These are phyloP conservation scores for Lingula anatina DNA, from an alignment of 2,888 invertebrate genomes.

Conservation along the genomic window DNA sequence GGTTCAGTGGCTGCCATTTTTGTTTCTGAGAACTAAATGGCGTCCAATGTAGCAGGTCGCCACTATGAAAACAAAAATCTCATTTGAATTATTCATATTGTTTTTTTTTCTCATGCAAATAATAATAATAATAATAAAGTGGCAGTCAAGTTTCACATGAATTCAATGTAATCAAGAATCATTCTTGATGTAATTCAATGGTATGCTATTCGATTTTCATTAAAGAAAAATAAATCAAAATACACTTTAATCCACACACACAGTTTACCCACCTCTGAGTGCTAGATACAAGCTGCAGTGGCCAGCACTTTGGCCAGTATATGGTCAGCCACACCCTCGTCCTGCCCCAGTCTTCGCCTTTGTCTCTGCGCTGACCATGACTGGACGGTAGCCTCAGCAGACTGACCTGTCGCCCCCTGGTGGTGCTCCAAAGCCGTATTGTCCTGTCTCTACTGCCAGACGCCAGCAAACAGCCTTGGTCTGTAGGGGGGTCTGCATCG, in stretches of 20 bases:
- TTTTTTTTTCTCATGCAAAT: no score
- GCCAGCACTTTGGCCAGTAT: slow-evolving; percentile 57
- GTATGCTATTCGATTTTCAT: no score
- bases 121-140: no score
- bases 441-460: slow-evolving; percentile 64
- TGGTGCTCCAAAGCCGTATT: slow-evolving; percentile 41
- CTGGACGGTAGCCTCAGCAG: slow-evolving; percentile 25
- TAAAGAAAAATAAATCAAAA: no score
- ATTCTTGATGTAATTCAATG: no score
- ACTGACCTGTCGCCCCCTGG: slow-evolving; percentile 25
- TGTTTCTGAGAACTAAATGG: slow-evolving; percentile 47
- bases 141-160: no score
- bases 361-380: slow-evolving; percentile 15
- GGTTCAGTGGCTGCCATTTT: slow-evolving; percentile 17
- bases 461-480: slow-evolving; percentile 60
- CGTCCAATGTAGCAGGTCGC: slow-evolving; percentile 63
- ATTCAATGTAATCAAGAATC: no score
- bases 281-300: slow-evolving; percentile 27
- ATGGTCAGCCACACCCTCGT: slow-evolving; percentile 37
- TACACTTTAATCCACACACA: no score
- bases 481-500: no score
- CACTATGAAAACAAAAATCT: no score
- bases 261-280: slow-evolving; percentile 34
- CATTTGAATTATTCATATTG: no score
- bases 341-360: slow-evolving; percentile 21